These are phyloP conservation scores for Halocynthia aurantium DNA, from an alignment of 23 tunicate genomes.

Conservation along the genomic window DNA sequence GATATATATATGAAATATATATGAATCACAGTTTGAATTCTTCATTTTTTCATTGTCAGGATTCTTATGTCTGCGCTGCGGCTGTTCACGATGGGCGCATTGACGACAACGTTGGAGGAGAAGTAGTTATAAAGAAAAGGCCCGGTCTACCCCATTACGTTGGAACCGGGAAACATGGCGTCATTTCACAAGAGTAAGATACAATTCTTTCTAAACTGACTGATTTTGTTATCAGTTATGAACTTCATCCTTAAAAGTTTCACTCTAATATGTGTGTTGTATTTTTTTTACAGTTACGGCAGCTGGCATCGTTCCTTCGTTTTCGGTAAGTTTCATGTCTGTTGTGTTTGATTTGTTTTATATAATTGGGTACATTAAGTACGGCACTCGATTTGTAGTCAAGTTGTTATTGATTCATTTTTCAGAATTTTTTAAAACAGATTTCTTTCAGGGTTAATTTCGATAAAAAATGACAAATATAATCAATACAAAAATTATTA, in stretches of 20 bases:
- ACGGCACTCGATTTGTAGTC: too few relatives aligned
- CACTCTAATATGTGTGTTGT: not conserved
- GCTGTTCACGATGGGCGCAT: conserved; percentile 90
- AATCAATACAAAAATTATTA: too few relatives aligned
- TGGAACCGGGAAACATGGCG: conserved; percentile 61
- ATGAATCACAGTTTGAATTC: too few relatives aligned
- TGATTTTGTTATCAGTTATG: not conserved
- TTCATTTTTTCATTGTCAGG: conserved; percentile 17
- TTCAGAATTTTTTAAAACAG: too few relatives aligned
- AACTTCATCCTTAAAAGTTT: too few relatives aligned
- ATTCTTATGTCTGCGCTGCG: conserved; percentile 85
- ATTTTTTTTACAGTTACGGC: conserved; percentile 39
- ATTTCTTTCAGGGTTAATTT: too few relatives aligned
- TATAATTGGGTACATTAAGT: too few relatives aligned
- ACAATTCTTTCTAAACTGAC: not conserved
- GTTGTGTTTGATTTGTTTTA: not conserved
- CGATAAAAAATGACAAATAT: too few relatives aligned
- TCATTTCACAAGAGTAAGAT: conserved; percentile 66
- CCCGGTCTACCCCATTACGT: conserved; percentile 53
- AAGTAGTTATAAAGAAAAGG: conserved; percentile 52
- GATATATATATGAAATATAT: too few relatives aligned
- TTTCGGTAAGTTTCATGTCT: conserved; percentile 46
- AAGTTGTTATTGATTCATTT: too few relatives aligned
- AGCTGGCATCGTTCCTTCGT: conserved; percentile 64
- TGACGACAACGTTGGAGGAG: conserved; percentile 68